These are phyloP conservation scores for Trichogramma evanescens DNA, from an alignment of 2,888 invertebrate genomes.

Conservation along the genomic window DNA sequence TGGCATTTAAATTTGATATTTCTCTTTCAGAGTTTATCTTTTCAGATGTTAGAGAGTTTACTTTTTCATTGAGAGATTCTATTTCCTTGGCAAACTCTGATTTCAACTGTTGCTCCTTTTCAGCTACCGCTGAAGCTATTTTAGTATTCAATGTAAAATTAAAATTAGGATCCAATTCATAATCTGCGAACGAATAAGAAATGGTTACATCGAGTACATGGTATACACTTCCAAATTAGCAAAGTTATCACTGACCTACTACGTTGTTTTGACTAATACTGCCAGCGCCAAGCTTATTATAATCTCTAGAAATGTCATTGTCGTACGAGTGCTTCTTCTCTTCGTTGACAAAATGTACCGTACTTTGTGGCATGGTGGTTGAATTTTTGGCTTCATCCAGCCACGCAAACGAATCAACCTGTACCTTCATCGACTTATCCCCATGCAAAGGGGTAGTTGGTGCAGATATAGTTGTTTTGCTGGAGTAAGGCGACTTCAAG, in stretches of 20 bases:
- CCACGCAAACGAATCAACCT: constrained; percentile 17
- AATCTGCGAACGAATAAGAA: no score
- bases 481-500: neutral
- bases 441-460: constrained; percentile 14
- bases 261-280: no score
- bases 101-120: constrained; percentile 35
- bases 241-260: no score
- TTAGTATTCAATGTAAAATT: no score
- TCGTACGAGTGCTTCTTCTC: no score
- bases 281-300: neutral
- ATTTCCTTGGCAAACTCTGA: constrained; percentile 48
- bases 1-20: constrained; percentile 42
- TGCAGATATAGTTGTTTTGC: constrained; percentile 14
- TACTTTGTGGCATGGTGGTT: no score
- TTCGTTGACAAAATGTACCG: no score
- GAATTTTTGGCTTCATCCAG: constrained; percentile 6
- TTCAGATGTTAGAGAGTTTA: constrained; percentile 49
- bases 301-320: neutral
- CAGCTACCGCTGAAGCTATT: constrained; percentile 29
- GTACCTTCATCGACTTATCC: constrained; percentile 9
- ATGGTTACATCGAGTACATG: no score
- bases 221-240: no score
- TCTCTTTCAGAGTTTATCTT: constrained; percentile 45
- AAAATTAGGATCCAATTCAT: no score
- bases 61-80: constrained; percentile 43